Base-by-base conservation (phyloP, 2,888 invertebrate genomes). In the Melieria crassipennis region DNA sequence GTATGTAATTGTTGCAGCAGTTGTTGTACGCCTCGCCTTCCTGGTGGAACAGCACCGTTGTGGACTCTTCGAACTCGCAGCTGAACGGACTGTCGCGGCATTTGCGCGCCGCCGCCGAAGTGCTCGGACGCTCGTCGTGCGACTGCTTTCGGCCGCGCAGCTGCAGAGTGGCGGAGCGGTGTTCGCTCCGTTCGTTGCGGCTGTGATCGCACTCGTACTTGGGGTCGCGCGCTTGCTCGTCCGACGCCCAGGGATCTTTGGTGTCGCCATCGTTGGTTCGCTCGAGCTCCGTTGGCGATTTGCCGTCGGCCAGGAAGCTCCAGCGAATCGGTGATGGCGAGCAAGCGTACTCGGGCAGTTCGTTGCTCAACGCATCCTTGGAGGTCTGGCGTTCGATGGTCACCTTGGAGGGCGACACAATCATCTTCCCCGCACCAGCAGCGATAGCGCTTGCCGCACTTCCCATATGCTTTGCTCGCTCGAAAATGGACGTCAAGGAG, bases 261-360 rank as follows among this genome's bases (percentile, higher is more conserved):
- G 45, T 16, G 11, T 63, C 43, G 16, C 61, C 63, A 11, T 74
- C 75, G n/a, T 76, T 56, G 0, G 81, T 77, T 13, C 78, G 83
- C 42, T 83, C 82, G 5, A 82, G 77, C 43, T 86, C 85, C 4
- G 83, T 82, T 5, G 85, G 82, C 0, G 85, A 84, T 50, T 85
- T 84, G 57, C 83, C 84, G 69, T 85, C 86, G 62, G 87, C 85
- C 50, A 87, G 75, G 72, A 87, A 87, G 64, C 86, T 87, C 87
- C 87, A 87, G 73, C 87, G 85, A 55, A 87, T 87, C 63, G 87
- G 87, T 47, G 87, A 87, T 5, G 87, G 86, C 7, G 86, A 86
- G 73, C 86, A 86, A 45, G 85, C 85, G 73, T 86, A 86, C 48
- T 87, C 87, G 7, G 87, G 87, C 70, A 87, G 78, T 64, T 85